phyloP scores from a whole-genome alignment of 2,888 invertebrate genomes.

The Plebejus melissa region DNA sequence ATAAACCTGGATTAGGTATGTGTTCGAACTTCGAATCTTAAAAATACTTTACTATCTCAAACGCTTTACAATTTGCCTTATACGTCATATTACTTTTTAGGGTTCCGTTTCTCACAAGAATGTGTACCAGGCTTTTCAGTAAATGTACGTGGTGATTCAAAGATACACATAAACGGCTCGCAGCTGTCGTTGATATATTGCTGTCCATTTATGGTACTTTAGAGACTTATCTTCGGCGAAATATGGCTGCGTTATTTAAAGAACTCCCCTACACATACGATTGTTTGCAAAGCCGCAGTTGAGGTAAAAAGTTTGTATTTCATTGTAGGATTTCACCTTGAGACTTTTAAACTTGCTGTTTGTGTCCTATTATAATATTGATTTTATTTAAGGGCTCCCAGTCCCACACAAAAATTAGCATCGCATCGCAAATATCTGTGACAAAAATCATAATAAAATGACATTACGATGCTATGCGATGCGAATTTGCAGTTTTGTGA shows the following conservation, averaged over 20 bases:
- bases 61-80: background rate
- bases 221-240: constrained; percentile 15
- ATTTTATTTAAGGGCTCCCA: no score
- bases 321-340: background rate
- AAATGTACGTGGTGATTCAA: constrained; percentile 16
- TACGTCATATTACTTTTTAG: background rate
- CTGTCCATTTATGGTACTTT: constrained; percentile 8
- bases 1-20: no score
- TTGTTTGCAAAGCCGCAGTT: background rate
- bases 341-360: background rate
- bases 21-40: no score
- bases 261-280: constrained; percentile 7
- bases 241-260: constrained; percentile 9
- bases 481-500: no score
- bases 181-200: constrained; percentile 17
- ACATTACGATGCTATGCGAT: no score
- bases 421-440: no score
- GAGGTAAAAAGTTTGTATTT: background rate
- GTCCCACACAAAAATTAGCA: no score
- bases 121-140: constrained; percentile 6
- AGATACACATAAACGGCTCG: constrained; percentile 14
- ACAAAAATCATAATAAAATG: no score
- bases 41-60: background rate
- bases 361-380: no score
- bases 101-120: background rate